Percentiles rank a stretch among this genome's conserved stretches.
Evolutionary conservation across 1,140 invertebrate species (phyloP).

Genomic region (Delia radicum): DNA sequence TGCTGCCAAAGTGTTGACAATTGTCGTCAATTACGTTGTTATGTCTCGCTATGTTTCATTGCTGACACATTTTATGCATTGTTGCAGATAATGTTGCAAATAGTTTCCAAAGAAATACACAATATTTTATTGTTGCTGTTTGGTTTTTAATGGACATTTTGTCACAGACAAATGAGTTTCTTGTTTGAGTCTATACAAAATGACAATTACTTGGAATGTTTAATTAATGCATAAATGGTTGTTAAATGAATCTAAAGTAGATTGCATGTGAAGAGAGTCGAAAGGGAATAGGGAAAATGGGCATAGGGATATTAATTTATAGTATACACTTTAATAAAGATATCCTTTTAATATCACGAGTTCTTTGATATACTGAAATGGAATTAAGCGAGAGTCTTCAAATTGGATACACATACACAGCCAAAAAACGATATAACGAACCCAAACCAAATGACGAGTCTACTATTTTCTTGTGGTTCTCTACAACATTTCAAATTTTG

Average conservation of each 20-base stretch:
- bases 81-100: conserved; percentile 9
- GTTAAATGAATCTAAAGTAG: not conserved
- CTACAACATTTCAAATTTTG: no score
- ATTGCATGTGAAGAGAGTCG: not conserved
- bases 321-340: no score
- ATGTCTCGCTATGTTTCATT: conserved; percentile 35
- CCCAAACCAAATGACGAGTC: no score
- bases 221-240: conserved; percentile 10
- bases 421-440: no score
- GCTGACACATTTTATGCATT: conserved; percentile 20
- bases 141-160: conserved; percentile 20
- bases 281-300: no score
- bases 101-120: conserved; percentile 1
- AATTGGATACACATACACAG: no score
- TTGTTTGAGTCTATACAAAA: conserved; percentile 5
- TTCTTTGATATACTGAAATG: no score
- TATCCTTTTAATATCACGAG: no score
- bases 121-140: not conserved
- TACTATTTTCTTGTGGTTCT: no score
- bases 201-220: conserved; percentile 20
- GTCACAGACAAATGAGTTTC: conserved; percentile 18
- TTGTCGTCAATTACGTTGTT: conserved; percentile 52
- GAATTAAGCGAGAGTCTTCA: no score
- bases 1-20: conserved; percentile 45
- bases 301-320: no score